Evolutionary conservation across 1,140 invertebrate species (phyloP).

Genomic region (Stenopsyche tienmushanensis): DNA sequence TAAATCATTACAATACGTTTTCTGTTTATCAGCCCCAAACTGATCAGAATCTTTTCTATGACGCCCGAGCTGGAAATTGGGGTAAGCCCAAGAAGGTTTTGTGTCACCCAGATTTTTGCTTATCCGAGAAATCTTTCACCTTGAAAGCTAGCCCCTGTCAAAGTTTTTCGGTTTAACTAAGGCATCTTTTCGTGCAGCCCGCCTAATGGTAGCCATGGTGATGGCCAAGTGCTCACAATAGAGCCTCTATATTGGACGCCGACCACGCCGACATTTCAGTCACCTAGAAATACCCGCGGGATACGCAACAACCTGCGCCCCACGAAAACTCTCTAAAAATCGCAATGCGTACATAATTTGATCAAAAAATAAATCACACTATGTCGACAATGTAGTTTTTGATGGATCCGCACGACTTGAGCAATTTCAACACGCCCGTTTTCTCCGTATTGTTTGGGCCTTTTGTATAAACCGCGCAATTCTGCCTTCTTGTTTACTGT

Average conservation of each 20-base stretch:
- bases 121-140: background rate
- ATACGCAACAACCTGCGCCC: background rate
- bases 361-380: background rate
- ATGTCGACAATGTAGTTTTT: no score
- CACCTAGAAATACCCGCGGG: background rate
- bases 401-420: no score
- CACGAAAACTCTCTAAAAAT: no score
- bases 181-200: conserved; percentile 26
- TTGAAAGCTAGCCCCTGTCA: background rate
- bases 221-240: conserved; percentile 32
- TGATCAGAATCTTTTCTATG: no score
- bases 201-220: conserved; percentile 27
- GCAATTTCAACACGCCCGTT: background rate
- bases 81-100: background rate
- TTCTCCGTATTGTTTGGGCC: conserved; percentile 12
- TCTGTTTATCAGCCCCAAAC: no score
- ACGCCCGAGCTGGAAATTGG: background rate
- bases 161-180: background rate
- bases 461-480: conserved; percentile 4
- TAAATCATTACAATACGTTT: no score
- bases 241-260: conserved; percentile 23
- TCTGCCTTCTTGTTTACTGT: conserved; percentile 24
- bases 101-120: conserved; percentile 10
- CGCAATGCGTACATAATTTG: no score
- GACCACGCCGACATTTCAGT: conserved; percentile 22